These are phyloP conservation scores for Acholoe squamosa DNA, from an alignment of 2,888 invertebrate genomes.

Conservation along the genomic window DNA sequence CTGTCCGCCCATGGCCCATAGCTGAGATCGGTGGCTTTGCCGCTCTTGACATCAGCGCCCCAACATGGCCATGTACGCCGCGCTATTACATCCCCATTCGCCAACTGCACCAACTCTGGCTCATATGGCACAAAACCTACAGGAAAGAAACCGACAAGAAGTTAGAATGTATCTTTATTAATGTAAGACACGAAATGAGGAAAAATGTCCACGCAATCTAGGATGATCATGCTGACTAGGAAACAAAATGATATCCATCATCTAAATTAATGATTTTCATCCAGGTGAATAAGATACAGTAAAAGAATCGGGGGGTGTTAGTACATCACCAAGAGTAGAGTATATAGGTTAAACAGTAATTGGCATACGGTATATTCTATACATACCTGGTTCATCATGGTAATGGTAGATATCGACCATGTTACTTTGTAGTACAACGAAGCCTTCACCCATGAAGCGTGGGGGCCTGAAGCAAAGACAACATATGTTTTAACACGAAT, in stretches of 20 bases:
- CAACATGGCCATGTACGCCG: slow-evolving; percentile 92
- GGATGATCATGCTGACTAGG: too few relatives aligned
- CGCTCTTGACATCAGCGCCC: slow-evolving; percentile 94
- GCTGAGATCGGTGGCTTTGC: slow-evolving; percentile 94
- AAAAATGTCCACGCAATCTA: too few relatives aligned
- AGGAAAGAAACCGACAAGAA: slow-evolving; percentile 45
- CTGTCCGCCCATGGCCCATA: slow-evolving; percentile 99
- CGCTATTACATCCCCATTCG: slow-evolving; percentile 94
- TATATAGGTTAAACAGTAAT: too few relatives aligned
- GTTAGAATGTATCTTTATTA: background rate
- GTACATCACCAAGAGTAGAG: too few relatives aligned
- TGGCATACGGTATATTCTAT: too few relatives aligned
- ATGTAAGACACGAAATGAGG: too few relatives aligned
- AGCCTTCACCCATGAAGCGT: slow-evolving; percentile 98
- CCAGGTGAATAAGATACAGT: too few relatives aligned
- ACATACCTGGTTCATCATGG: slow-evolving; percentile 95
- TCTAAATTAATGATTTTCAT: too few relatives aligned
- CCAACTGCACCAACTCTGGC: slow-evolving; percentile 93
- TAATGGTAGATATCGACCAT: slow-evolving; percentile 97
- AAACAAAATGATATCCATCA: too few relatives aligned
- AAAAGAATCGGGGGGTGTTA: too few relatives aligned
- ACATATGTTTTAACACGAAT: background rate
- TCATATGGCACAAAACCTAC: slow-evolving; percentile 92
- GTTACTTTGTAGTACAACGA: slow-evolving; percentile 97
- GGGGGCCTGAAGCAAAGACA: slow-evolving; percentile 87